phyloP scores from a whole-genome alignment of 2,888 invertebrate species.

The Julus scandinavius region DNA sequence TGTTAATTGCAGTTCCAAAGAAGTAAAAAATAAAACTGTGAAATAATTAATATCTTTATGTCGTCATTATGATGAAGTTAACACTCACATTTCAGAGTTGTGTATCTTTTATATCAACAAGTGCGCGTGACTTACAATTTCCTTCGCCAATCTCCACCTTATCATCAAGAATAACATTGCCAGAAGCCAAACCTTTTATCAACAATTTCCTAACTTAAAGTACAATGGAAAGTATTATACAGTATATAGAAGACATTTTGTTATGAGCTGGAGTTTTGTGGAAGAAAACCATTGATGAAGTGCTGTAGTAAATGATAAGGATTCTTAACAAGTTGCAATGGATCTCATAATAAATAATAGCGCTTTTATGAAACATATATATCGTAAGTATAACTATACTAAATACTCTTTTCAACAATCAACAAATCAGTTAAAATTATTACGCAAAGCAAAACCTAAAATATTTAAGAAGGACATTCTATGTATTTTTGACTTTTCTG shows the following conservation, averaged over 20 bases:
- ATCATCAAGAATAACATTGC: neutral
- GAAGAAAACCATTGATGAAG: neutral
- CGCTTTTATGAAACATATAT: constrained; percentile 24
- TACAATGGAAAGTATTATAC: constrained; percentile 19
- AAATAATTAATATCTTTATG: neutral
- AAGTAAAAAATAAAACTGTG: neutral
- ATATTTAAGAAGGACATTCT: neutral
- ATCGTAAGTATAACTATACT: constrained; percentile 4
- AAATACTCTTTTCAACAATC: constrained; percentile 30
- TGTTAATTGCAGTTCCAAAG: neutral
- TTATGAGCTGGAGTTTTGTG: constrained; percentile 19
- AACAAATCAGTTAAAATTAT: constrained; percentile 10
- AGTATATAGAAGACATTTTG: constrained; percentile 27
- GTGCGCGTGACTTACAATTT: constrained; percentile 23
- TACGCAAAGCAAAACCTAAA: constrained; percentile 1
- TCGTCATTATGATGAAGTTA: neutral
- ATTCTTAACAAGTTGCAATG: neutral
- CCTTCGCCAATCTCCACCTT: neutral
- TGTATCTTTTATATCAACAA: constrained; percentile 3
- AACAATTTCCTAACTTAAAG: constrained; percentile 16
- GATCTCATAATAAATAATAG: constrained; percentile 26
- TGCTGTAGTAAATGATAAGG: constrained; percentile 25
- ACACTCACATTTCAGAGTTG: neutral
- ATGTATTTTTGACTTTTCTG: neutral
- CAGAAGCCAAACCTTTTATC: constrained; percentile 4